These are phyloP conservation scores for Melanchra persicariae DNA, from an alignment of 2,888 invertebrate genomes.

Conservation along the genomic window DNA sequence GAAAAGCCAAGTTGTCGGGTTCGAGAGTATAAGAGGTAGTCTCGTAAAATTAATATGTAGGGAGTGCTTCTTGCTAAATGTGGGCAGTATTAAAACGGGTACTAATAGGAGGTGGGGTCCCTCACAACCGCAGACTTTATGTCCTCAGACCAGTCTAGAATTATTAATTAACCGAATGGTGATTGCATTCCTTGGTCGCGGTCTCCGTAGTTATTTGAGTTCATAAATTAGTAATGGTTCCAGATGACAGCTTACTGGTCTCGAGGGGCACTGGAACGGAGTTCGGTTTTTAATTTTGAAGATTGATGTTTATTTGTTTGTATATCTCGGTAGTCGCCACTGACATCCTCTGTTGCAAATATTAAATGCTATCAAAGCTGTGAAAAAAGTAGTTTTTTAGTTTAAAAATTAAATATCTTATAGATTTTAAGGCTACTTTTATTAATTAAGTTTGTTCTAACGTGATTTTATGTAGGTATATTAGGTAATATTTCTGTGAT, in stretches of 20 bases:
- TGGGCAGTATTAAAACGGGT: conserved; percentile 86
- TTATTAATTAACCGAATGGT: conserved; percentile 89
- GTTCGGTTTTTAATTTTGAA: conserved; percentile 29
- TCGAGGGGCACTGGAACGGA: conserved; percentile 11
- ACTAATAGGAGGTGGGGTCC: conserved; percentile 79
- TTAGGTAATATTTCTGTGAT: too few species aligned
- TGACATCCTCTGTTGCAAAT: not conserved
- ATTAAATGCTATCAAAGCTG: not conserved
- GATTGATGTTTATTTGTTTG: conserved; percentile 14
- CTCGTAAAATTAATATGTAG: conserved; percentile 87
- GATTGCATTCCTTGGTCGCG: conserved; percentile 86
- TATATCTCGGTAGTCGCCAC: not conserved
- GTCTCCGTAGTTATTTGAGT: conserved; percentile 77
- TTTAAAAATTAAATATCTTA: too few species aligned
- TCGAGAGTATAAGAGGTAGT: conserved; percentile 67
- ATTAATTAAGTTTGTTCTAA: too few species aligned
- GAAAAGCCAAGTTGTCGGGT: conserved; percentile 66
- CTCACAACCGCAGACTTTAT: conserved; percentile 85
- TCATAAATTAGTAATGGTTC: conserved; percentile 74
- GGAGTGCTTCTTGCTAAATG: conserved; percentile 82
- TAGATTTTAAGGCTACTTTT: too few species aligned
- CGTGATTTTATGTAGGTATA: too few species aligned
- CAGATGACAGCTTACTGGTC: conserved; percentile 53
- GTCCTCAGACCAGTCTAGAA: conserved; percentile 88
- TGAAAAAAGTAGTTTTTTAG: not conserved